Percentiles rank a stretch among this genome's conserved stretches.
These are phyloP conservation scores for Sander vitreus DNA, from an alignment of 2,113 vertebrate genomes.

Conservation along the genomic window DNA sequence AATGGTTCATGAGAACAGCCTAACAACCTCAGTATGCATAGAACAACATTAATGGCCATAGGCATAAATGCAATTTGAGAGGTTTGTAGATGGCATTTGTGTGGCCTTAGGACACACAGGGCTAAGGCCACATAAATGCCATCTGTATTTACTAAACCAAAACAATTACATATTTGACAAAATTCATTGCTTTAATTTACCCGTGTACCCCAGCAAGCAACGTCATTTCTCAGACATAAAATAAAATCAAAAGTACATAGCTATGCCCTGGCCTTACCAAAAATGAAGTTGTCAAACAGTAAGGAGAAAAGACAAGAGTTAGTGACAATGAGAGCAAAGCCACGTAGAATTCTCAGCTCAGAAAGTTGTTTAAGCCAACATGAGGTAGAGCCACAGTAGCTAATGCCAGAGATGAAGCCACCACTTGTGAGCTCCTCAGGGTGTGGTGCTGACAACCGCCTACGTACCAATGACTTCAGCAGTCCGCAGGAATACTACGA, in stretches of 20 bases:
- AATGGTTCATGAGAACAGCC: too few species aligned
- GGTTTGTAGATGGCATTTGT: too few species aligned
- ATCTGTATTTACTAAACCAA: constrained; percentile 6
- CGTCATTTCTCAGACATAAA: background rate
- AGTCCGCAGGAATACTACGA: constrained; percentile 8
- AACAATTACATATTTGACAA: constrained; percentile 14
- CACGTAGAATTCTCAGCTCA: background rate
- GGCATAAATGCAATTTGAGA: background rate
- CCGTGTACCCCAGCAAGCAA: background rate
- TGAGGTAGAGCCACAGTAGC: background rate
- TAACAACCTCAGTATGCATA: background rate
- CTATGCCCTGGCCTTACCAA: background rate
- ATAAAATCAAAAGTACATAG: background rate
- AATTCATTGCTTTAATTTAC: too few species aligned
- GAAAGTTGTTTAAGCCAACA: background rate
- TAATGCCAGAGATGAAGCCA: background rate
- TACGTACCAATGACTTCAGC: constrained; percentile 1
- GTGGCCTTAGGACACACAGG: too few species aligned
- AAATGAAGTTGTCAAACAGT: background rate
- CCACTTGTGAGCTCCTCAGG: background rate
- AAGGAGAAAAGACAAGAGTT: background rate
- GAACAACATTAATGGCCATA: background rate
- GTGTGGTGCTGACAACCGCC: background rate
- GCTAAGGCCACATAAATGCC: too few species aligned
- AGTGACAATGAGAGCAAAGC: constrained; percentile 1